phyloP scores from a whole-genome alignment of 2,113 vertebrate species.

The Apaloderma vittatum region DNA sequence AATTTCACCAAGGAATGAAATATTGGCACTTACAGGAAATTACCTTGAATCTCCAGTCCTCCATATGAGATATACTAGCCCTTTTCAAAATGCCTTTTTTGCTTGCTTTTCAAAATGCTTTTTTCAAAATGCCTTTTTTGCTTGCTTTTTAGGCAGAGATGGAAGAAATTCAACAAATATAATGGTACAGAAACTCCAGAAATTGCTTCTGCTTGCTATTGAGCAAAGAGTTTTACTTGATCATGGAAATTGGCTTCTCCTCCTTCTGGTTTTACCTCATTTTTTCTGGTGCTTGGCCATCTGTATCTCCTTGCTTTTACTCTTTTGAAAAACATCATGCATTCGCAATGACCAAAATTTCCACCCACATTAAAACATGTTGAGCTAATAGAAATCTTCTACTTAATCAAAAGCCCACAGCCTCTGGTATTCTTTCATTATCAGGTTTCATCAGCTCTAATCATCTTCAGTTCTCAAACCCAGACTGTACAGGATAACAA shows the following conservation, averaged over 20 bases:
- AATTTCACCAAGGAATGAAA: not conserved
- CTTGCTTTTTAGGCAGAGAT: not conserved
- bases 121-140: not conserved
- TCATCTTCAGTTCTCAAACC: constrained; percentile 66
- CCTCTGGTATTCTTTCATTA: constrained; percentile 76
- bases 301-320: not conserved
- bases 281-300: not conserved
- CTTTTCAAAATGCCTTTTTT: not conserved
- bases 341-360: not conserved
- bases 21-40: not conserved
- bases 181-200: not conserved
- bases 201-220: not conserved
- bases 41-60: not conserved
- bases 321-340: not conserved
- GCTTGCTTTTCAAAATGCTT: not conserved
- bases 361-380: not conserved
- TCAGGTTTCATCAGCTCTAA: constrained; percentile 70
- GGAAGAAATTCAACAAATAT: not conserved
- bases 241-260: not conserved
- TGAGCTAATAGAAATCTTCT: constrained; percentile 72
- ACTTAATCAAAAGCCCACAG: constrained; percentile 75
- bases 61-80: not conserved
- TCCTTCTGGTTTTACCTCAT: not conserved
- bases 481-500: constrained; percentile 65
- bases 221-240: not conserved